phyloP scores from a whole-genome alignment of 2,888 invertebrate genomes.

The Nephrocerus scutellatus region DNA sequence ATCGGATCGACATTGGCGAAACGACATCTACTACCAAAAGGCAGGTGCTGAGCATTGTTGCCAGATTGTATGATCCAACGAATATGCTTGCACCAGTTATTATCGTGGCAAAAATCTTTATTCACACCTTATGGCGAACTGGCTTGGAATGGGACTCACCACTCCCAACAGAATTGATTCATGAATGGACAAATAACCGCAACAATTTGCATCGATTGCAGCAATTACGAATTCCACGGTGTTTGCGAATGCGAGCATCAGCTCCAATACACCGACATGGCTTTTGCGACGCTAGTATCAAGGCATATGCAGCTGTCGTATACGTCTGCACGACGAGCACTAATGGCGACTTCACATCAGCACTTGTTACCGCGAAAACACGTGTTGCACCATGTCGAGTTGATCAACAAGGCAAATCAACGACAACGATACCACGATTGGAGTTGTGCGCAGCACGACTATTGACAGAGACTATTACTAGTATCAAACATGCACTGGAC shows the following conservation, averaged over 20 bases:
- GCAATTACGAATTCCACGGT: not conserved
- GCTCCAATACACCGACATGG: slow-evolving; percentile 1
- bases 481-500: slow-evolving; percentile 1
- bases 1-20: not conserved
- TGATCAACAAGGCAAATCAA: not conserved
- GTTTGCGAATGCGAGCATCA: slow-evolving; percentile 1
- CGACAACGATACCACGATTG: slow-evolving; percentile 5
- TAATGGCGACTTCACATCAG: slow-evolving; percentile 1
- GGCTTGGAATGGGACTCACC: slow-evolving; percentile 2
- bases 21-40: slow-evolving; percentile 3
- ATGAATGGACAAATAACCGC: not conserved
- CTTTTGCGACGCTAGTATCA: slow-evolving; percentile 1
- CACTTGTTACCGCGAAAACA: slow-evolving; percentile 2
- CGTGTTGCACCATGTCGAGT: slow-evolving; percentile 3
- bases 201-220: slow-evolving; percentile 1
- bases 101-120: slow-evolving; percentile 3
- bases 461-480: slow-evolving; percentile 6
- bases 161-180: not conserved
- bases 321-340: slow-evolving; percentile 4
- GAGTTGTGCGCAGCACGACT: slow-evolving; percentile 9
- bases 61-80: slow-evolving; percentile 5
- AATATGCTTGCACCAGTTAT: slow-evolving; percentile 1
- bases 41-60: slow-evolving; percentile 6
- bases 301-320: slow-evolving; percentile 1
- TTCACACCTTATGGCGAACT: not conserved